Evolutionary conservation across 2,797 vertebrate species (phyloP), one percentile per base, ranked within the genome.

Genomic region (Poecile montanus): DNA sequence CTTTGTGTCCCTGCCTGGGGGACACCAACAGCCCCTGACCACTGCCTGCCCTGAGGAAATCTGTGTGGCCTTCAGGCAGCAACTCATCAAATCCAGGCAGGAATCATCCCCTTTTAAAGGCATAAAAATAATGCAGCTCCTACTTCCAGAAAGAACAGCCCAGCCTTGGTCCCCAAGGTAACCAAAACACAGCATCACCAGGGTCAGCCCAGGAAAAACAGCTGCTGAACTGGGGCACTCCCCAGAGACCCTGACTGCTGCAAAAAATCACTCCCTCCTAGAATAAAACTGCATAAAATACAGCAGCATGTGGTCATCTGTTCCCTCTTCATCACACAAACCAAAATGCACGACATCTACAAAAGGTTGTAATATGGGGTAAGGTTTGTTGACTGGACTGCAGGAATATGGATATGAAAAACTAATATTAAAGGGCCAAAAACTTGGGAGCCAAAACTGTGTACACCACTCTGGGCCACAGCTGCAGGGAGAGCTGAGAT

Each of bases 381-480:
- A 45, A 51, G 26, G n/a, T 27, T 30, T 81, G 47, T 13, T 13
- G 66, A 26, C 19, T 1, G 6, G 57, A 71, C 3, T 19, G 42
- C 48, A 80, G 45, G 50, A 74, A 51, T 4, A 19, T 5, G 38
- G 63, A 53, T 40, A 23, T 1, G 6, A 70, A 53, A 92, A 75
- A 3, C 23, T 14, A 42, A 19, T 21, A 21, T 16, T 16, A 50
- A 40, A 56, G 38, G 32, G 60, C 27, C 45, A 82, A 58, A 87
- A 81, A 30, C 17, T 9, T 22, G 45, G 27, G 47, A 56, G 29
- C 7, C 71, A 72, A 48, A 72, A 54, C 18, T 14, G 34, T 11
- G 51, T 40, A 40, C 3, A 2, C 14, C 1, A 1, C 48, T 51
- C 36, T 0, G 0, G 19, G 25, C 18, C 5, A 3, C 65, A 61